Percentiles rank a stretch among this genome's conserved stretches.
Conservation (phyloP, 2,888 invertebrate species). For the Neoscelio sp. region DNA sequence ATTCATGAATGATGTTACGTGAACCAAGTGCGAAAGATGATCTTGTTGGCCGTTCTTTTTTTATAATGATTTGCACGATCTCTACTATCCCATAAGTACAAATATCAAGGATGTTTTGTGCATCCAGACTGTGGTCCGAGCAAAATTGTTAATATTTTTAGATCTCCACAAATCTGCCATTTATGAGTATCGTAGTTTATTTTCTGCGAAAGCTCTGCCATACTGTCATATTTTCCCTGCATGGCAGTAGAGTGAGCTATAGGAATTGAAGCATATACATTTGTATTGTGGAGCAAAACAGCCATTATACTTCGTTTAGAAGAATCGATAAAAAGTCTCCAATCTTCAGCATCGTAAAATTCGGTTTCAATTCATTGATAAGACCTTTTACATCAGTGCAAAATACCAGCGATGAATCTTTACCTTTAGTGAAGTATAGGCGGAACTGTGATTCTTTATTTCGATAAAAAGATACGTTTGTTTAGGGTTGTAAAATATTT, state of each 20-base stretch:
- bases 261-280: conserved; percentile 53
- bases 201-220: conserved; percentile 1
- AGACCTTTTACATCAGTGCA: conserved; percentile 51
- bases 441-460: conserved; percentile 36
- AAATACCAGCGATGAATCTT: conserved; percentile 41
- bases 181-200: conserved; percentile 26
- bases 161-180: conserved; percentile 66
- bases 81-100: conserved; percentile 69
- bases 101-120: conserved; percentile 46
- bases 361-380: conserved; percentile 39
- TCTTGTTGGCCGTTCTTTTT: conserved; percentile 7
- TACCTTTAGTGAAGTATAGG: conserved; percentile 47
- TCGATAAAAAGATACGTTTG: conserved; percentile 45
- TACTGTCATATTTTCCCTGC: conserved; percentile 69
- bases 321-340: conserved; percentile 57
- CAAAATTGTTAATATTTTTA: conserved; percentile 47
- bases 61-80: conserved; percentile 30
- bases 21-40: conserved; percentile 9
- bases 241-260: conserved; percentile 71
- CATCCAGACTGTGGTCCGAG: conserved; percentile 28
- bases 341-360: conserved; percentile 66
- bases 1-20: conserved; percentile 20
- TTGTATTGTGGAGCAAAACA: conserved; percentile 72
- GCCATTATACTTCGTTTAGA: conserved; percentile 57
- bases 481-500: conserved; percentile 57